Conservation (phyloP, 2,113 vertebrate genomes). For the Pantherophis guttatus region DNA sequence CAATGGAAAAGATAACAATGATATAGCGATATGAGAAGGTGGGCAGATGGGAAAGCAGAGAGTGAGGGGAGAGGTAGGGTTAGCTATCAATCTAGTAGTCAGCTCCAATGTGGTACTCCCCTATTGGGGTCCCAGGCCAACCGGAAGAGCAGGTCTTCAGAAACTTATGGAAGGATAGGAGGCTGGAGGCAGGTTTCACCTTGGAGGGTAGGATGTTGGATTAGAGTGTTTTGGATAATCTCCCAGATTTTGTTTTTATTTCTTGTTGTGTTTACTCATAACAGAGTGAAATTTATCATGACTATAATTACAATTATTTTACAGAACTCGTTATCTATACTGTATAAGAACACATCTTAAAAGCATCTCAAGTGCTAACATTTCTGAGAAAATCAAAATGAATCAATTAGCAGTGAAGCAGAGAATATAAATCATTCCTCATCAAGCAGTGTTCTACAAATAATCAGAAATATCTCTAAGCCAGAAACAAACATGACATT, state of each 20-base stretch:
- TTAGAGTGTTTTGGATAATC: not conserved
- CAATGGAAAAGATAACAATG: too few species aligned
- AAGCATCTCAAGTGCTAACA: not conserved
- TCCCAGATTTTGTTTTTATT: not conserved
- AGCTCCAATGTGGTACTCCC: too few species aligned
- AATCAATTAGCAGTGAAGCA: not conserved
- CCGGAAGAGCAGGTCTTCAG: too few species aligned
- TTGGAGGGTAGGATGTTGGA: too few species aligned
- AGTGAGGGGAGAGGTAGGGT: not conserved
- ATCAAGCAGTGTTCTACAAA: not conserved
- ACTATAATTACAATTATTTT: not conserved
- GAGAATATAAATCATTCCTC: not conserved
- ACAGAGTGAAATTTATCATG: not conserved
- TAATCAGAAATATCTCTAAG: not conserved
- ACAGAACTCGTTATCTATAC: not conserved
- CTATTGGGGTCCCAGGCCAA: too few species aligned
- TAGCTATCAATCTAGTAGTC: not conserved
- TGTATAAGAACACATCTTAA: not conserved
- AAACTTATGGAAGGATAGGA: too few species aligned
- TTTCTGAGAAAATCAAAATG: not conserved
- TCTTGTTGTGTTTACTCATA: not conserved
- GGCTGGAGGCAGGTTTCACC: too few species aligned
- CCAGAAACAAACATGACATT: not conserved
- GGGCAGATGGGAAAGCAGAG: not conserved
- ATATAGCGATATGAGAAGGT: not conserved